Base-by-base conservation (phyloP, 2,113 vertebrate genomes). In the Apteryx mantelli region DNA sequence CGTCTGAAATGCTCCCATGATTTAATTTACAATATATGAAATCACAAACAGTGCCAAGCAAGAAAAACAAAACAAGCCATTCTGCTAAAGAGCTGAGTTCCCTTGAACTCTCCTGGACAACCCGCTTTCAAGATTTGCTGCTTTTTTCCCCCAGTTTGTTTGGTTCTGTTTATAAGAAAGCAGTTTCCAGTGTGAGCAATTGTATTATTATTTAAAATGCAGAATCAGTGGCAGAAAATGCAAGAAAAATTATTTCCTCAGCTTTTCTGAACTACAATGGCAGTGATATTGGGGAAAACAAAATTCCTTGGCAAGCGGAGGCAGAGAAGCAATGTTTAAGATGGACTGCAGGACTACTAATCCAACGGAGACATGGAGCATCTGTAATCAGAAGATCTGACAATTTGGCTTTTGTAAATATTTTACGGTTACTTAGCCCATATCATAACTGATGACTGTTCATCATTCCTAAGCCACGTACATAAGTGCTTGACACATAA, bases 261-360 rank as follows among this genome's bases (percentile, higher is more conserved):
- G 82, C 52, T 36, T 20, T 53, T 64, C 66, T 56, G 75, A 77
- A 92, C 60, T 44, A 20, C 65, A 56, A 50, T 2, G 0, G 79
- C 48, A 25, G 65, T 22, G 61, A 58, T 32, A 15, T 3, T 32
- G 50, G 61, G 61, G 63, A 94, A 88, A 91, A 76, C 75, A 79
- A 65, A 77, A 84, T 82, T 84, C 89, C 66, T 73, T 82, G 86
- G 83, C 87, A 92, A 87, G 75, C 30, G 10, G 63, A 77, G 56
- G 44, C 36, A 79, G 56, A 66, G 50, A 71, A 88, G n/a, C 40
- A 40, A 84, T 0, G 3, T 58, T 74, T 7, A 30, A 8, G 48
- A 44, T 1, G 0, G 65, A 75, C 61, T 58, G 60, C 1, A 2
- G 68, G 53, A 63, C 32, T 9, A n/a, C 79, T 63, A 50, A 82